These are phyloP conservation scores for Sylvietta virens DNA, from an alignment of 2,113 vertebrate species.

Conservation along the genomic window DNA sequence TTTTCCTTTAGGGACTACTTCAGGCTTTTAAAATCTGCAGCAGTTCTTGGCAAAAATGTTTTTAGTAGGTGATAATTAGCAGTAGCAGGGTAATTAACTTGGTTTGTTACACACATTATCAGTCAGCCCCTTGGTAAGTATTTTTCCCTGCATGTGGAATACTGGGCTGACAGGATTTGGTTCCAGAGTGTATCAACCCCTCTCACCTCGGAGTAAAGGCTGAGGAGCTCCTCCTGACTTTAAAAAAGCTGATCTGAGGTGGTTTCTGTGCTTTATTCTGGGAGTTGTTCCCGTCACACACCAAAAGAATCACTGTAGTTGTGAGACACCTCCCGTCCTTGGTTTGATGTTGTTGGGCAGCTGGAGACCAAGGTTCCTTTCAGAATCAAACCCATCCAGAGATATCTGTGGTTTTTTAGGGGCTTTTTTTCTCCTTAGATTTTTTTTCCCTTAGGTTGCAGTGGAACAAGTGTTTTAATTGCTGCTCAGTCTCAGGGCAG, in stretches of 20 bases:
- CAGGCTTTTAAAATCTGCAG: not conserved
- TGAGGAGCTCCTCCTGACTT: accelerated
- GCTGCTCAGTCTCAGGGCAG: not conserved
- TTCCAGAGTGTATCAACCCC: not conserved
- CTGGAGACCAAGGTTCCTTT: not conserved
- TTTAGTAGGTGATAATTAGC: not conserved
- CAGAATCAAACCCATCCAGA: not conserved
- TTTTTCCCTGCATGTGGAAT: not conserved
- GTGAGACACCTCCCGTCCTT: accelerated
- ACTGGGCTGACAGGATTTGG: not conserved
- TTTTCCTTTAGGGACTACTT: not conserved
- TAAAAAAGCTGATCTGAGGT: not conserved
- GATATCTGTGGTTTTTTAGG: not conserved
- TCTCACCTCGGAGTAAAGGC: not conserved
- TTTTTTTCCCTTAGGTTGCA: not conserved
- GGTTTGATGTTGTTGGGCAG: not conserved
- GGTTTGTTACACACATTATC: accelerated
- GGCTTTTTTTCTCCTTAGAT: not conserved
- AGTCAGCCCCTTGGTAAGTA: not conserved
- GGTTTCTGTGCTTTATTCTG: not conserved
- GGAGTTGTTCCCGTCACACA: not conserved
- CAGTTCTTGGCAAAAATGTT: not conserved
- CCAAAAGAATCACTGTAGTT: not conserved
- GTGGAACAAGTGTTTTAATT: constrained; percentile 4
- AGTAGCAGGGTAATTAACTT: not conserved